Conservation (phyloP, 2,888 invertebrate species). For the Deroplatys truncata region DNA sequence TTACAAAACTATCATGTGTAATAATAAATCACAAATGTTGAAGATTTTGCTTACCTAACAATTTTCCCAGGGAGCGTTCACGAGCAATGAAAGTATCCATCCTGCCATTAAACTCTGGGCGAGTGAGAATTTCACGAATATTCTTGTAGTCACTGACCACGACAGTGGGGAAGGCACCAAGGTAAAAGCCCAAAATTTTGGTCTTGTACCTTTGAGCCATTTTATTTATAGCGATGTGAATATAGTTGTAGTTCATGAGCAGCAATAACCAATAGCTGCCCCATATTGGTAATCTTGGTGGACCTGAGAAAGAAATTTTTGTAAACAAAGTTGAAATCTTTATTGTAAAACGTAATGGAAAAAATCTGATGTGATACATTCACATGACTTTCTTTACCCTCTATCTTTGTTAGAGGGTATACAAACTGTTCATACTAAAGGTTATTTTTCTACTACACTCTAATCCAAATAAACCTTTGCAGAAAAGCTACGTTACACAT, state of each 20-base stretch:
- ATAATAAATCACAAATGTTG: too few species aligned
- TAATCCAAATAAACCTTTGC: too few species aligned
- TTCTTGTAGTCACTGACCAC: constrained; percentile 50
- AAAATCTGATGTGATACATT: too few species aligned
- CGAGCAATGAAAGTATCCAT: constrained; percentile 48
- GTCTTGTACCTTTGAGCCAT: constrained; percentile 56
- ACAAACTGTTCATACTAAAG: too few species aligned
- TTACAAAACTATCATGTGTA: too few species aligned
- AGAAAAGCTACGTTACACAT: too few species aligned
- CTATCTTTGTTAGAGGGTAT: too few species aligned
- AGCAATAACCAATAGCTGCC: constrained; percentile 59
- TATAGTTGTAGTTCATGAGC: constrained; percentile 49
- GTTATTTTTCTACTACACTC: too few species aligned
- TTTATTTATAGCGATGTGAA: constrained; percentile 49
- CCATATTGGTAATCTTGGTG: constrained; percentile 57
- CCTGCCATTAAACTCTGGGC: constrained; percentile 60
- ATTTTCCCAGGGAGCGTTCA: constrained; percentile 50
- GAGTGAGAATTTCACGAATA: constrained; percentile 54
- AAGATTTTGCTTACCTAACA: background rate
- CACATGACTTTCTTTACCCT: too few species aligned
- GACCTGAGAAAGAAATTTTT: constrained; percentile 45
- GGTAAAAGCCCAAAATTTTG: constrained; percentile 54
- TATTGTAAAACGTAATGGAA: too few species aligned
- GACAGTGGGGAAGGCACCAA: constrained; percentile 48
- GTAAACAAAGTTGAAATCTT: too few species aligned